Evolutionary conservation across 2,113 vertebrate genomes (phyloP).

Genomic region (Cisticola juncidis): DNA sequence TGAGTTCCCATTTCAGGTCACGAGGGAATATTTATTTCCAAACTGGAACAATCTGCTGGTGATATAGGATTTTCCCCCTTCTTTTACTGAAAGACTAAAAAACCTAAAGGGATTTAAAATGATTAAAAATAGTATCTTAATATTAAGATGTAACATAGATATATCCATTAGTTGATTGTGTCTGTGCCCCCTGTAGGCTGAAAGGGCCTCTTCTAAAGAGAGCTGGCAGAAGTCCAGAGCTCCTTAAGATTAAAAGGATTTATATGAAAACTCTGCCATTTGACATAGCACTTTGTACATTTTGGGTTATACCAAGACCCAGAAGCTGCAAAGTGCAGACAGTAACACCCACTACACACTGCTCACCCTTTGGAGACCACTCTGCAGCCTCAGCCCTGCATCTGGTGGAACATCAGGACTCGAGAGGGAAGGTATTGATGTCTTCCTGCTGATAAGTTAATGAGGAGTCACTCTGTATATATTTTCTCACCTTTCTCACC

Average conservation of each 20-base stretch:
- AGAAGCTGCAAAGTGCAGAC: background rate
- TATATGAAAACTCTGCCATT: background rate
- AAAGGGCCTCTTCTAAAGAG: background rate
- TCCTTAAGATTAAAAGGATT: background rate
- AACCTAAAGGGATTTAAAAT: background rate
- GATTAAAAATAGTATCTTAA: background rate
- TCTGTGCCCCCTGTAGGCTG: background rate
- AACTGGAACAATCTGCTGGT: background rate
- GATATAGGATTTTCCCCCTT: background rate
- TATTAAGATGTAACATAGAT: background rate
- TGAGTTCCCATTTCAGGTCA: background rate
- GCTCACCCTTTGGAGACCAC: fast-evolving
- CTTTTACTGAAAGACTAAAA: background rate
- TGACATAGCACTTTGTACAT: background rate
- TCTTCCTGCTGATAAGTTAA: background rate
- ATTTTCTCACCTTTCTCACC: background rate
- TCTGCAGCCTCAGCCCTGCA: background rate
- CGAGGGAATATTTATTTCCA: background rate
- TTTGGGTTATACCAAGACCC: background rate
- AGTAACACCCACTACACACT: background rate
- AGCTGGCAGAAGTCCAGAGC: background rate
- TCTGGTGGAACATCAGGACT: background rate
- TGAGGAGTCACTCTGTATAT: background rate
- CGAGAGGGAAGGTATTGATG: background rate
- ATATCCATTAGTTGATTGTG: background rate